Evolutionary conservation across 1,140 invertebrate species (phyloP).

Genomic region (Macrostomum lignano): DNA sequence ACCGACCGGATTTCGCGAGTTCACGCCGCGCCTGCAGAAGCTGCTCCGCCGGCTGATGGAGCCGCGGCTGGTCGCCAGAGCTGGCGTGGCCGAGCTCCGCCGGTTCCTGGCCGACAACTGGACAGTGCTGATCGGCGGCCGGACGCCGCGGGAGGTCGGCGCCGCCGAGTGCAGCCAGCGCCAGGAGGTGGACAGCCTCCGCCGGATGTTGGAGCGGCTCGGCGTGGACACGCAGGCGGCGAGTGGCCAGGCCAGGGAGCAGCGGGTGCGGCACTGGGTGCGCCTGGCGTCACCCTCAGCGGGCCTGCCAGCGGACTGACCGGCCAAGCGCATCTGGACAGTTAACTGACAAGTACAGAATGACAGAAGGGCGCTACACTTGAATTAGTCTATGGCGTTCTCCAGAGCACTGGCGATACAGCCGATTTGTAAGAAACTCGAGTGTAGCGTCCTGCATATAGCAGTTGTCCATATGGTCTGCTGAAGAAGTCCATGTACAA

Average conservation of each 20-base stretch:
- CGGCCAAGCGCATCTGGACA: too few species aligned
- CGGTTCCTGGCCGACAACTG: conserved; percentile 45
- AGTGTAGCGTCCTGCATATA: too few species aligned
- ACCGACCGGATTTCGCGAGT: too few species aligned
- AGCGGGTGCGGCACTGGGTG: conserved; percentile 41
- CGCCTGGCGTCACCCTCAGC: conserved; percentile 52
- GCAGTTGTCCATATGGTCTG: too few species aligned
- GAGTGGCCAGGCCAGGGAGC: conserved; percentile 35
- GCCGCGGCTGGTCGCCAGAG: conserved; percentile 41
- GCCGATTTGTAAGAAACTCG: too few species aligned
- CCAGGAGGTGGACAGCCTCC: conserved; percentile 35
- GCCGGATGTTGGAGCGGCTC: conserved; percentile 36
- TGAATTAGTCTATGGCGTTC: too few species aligned
- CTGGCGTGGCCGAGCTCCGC: conserved; percentile 40
- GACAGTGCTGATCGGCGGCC: conserved; percentile 18
- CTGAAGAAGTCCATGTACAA: too few species aligned
- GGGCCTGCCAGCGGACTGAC: too few species aligned
- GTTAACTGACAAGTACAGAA: too few species aligned
- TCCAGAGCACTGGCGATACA: too few species aligned
- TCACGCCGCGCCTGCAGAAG: too few species aligned
- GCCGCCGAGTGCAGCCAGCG: conserved; percentile 16
- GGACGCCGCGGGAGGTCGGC: background rate
- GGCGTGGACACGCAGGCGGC: conserved; percentile 39
- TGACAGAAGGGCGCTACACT: too few species aligned
- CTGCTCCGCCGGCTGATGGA: conserved; percentile 43